Conservation (phyloP, 2,113 vertebrate species). For the Hemicordylus capensis region DNA sequence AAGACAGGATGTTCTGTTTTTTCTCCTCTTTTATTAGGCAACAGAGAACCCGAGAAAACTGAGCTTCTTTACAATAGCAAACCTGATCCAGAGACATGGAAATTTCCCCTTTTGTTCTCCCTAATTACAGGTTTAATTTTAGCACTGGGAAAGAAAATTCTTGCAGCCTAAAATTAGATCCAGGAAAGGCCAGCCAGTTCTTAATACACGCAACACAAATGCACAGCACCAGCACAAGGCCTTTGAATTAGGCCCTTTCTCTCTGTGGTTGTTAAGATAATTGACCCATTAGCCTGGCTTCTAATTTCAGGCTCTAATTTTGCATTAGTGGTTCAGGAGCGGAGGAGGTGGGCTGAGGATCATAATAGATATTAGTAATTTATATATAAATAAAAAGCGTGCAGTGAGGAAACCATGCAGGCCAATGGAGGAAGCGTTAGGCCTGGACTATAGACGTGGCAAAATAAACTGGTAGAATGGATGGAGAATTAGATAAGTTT, state of each 20-base stretch:
- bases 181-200: background rate
- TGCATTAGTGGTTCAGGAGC: background rate
- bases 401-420: too few relatives aligned
- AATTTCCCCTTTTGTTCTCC: background rate
- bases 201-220: background rate
- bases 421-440: too few relatives aligned
- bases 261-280: background rate
- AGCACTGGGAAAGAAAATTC: background rate
- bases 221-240: background rate
- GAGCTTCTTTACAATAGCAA: background rate
- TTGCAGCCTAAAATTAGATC: slow-evolving; percentile 9
- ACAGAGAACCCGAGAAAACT: background rate
- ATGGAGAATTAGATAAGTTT: too few relatives aligned
- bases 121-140: slow-evolving; percentile 29
- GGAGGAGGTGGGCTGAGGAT: background rate
- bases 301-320: too few relatives aligned
- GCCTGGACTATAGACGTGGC: too few relatives aligned
- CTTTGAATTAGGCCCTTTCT: too few relatives aligned
- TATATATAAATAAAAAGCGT: too few relatives aligned
- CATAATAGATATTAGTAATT: background rate
- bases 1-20: background rate
- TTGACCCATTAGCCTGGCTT: background rate
- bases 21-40: background rate
- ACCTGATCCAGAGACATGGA: background rate
- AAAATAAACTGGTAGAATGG: too few relatives aligned